phyloP scores from a whole-genome alignment of 2,888 invertebrate species.

The Drosophila borealis region DNA sequence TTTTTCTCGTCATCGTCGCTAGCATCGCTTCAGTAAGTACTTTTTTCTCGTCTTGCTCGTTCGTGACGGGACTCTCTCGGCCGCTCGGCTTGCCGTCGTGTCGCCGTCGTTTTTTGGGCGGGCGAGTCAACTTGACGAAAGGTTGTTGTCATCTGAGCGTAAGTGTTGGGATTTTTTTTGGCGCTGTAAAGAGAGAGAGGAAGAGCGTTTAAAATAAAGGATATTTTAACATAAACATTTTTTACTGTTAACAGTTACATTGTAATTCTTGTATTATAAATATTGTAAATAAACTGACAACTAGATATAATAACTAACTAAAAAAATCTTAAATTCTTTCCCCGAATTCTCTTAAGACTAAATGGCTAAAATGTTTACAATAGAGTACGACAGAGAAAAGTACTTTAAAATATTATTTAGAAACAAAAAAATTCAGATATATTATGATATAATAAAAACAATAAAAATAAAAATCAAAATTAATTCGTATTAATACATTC shows the following conservation, averaged over 20 bases:
- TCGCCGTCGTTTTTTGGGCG: conserved; percentile 31
- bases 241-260: not conserved
- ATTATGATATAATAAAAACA: too few species aligned
- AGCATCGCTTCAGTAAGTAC: conserved; percentile 74
- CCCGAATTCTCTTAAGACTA: too few species aligned
- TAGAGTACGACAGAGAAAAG: too few species aligned
- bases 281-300: not conserved
- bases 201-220: not conserved
- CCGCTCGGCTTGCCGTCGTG: conserved; percentile 31
- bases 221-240: conserved; percentile 9
- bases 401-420: too few species aligned
- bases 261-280: not conserved
- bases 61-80: conserved; percentile 37
- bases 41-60: conserved; percentile 31
- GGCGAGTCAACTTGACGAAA: conserved; percentile 63
- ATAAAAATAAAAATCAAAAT: too few species aligned
- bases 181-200: not conserved
- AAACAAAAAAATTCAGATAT: too few species aligned
- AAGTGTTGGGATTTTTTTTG: not conserved
- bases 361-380: too few species aligned
- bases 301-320: not conserved
- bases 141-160: conserved; percentile 14
- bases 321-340: not conserved
- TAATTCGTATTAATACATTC: not conserved
- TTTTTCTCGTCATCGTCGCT: conserved; percentile 77